These are phyloP conservation scores for Tigriopus japonicus DNA, from an alignment of 1,140 invertebrate species.

Conservation along the genomic window DNA sequence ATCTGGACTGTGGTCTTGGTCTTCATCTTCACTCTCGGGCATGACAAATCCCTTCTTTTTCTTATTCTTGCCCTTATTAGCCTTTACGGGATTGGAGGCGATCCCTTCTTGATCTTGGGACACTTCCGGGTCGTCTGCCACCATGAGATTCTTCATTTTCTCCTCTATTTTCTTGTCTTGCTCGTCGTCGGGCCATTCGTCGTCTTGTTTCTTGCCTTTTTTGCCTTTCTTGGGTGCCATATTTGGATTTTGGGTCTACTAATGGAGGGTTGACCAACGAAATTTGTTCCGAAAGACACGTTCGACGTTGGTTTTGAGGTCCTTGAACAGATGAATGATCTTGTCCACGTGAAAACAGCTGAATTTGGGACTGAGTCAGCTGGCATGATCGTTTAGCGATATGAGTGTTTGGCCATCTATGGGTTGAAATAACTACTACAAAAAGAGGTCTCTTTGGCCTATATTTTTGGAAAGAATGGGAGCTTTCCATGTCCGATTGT, in stretches of 20 bases:
- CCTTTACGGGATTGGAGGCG: not conserved
- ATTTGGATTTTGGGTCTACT: not conserved
- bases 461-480: too few relatives aligned
- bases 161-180: conserved; percentile 14
- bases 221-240: conserved; percentile 21
- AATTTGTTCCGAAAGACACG: too few relatives aligned
- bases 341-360: too few relatives aligned
- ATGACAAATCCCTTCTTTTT: conserved; percentile 11
- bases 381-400: too few relatives aligned
- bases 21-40: conserved; percentile 15
- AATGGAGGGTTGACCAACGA: too few relatives aligned
- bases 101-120: conserved; percentile 7
- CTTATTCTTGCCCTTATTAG: conserved; percentile 14
- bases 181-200: conserved; percentile 7
- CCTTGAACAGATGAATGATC: too few relatives aligned
- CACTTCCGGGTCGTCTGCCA: conserved; percentile 10
- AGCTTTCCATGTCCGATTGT: too few relatives aligned
- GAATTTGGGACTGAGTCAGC: too few relatives aligned
- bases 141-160: conserved; percentile 11
- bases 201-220: conserved; percentile 19
- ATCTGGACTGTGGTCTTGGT: not conserved
- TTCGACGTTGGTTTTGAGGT: too few relatives aligned
- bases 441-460: too few relatives aligned
- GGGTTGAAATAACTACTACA: too few relatives aligned
- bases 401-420: too few relatives aligned